These are phyloP conservation scores for Meriones unguiculatus DNA, from an alignment of 2,113 vertebrate genomes.

Conservation along the genomic window DNA sequence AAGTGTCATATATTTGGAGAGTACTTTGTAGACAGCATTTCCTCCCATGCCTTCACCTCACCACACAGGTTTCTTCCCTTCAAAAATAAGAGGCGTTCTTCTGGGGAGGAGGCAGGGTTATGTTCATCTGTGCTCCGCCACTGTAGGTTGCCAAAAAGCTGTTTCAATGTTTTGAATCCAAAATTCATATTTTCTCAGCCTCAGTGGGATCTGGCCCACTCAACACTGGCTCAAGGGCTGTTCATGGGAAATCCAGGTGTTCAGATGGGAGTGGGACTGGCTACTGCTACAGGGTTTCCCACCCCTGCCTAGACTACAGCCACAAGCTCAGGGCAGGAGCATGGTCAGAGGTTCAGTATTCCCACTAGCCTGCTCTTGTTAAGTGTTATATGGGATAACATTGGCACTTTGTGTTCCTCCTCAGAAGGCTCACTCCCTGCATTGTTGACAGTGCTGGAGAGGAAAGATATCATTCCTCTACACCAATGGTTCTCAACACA, in stretches of 20 bases:
- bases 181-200: conserved; percentile 68
- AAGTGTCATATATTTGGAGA: conserved; percentile 35
- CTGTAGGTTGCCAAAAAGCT: conserved; percentile 25
- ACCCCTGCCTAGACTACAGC: neutral
- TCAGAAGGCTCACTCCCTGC: neutral
- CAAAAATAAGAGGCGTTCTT: conserved; percentile 23
- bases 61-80: neutral
- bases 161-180: conserved; percentile 69
- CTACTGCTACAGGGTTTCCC: neutral
- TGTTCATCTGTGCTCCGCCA: conserved; percentile 11
- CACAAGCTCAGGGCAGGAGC: neutral
- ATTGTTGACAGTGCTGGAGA: neutral
- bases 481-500: neutral
- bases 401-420: neutral
- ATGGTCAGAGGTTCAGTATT: neutral
- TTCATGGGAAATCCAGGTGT: conserved; percentile 47
- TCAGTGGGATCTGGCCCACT: conserved; percentile 18
- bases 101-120: conserved; percentile 6
- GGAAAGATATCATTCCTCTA: neutral
- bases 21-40: neutral
- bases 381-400: neutral
- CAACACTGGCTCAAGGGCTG: neutral
- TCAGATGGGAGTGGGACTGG: neutral
- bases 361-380: neutral
- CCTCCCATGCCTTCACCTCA: neutral